Evolutionary conservation across 2,797 vertebrate species (phyloP), one percentile per base, ranked within the genome.

Genomic region (Smutsia temminckii): DNA sequence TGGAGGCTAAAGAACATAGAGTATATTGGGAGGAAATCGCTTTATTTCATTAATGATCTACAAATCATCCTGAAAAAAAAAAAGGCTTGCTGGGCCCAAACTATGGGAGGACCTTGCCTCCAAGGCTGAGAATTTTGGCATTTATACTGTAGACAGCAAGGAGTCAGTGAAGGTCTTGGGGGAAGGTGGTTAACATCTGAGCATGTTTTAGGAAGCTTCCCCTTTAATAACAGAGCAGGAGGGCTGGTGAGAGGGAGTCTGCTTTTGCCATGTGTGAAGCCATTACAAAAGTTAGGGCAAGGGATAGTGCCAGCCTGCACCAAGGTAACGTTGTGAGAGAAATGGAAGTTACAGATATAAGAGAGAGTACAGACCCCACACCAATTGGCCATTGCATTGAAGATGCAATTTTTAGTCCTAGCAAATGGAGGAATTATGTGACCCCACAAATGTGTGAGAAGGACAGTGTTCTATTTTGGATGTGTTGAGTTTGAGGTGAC

Each of bases 401-500:
- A 96, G 89, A 68, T 77, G 79, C 89, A 20, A 91, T 63, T 77
- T 91, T 74, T 55, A 7, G 59, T 72, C 64, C 79, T 29, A 80
- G 64, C 20, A 53, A 90, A 69, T 0, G 16, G 42, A 51, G 53
- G 51, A 72, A 64, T 57, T 49, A 27, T 72, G n/a, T 91, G 95
- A 93, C 80, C 92, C 78, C 74, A 20, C 3, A 20, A 78, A 80
- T 23, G 91, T 80, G 74, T 72, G 71, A 94, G 96, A 80, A 92
- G 49, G 91, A 79, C 42, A 68, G 25, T 63, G 23, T 97, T 97
- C 96, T 97, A 95, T 96, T 97, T 96, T 86, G 71, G 89, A 95
- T 0, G 63, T 96, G 93, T 94, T 83, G 91, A 91, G 46, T 89
- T 94, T 68, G 85, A 96, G 97, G 97, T 97, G 93, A 97, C 96